Conservation (phyloP, 92 coral and sea anemone species). For the Palythoa caribaeorum region DNA sequence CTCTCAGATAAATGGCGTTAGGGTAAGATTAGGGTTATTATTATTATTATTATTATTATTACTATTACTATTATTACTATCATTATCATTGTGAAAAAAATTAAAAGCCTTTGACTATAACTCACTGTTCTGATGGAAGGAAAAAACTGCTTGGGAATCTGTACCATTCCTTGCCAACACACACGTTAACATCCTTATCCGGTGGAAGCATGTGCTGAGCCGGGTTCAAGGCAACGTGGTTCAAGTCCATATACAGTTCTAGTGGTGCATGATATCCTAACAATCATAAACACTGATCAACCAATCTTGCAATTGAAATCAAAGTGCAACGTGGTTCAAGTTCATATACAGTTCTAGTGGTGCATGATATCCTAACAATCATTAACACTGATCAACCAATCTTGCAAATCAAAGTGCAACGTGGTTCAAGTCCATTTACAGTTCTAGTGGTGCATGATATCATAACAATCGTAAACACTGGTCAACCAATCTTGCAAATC, state of each 20-base stretch:
- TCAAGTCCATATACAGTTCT: conserved; percentile 88
- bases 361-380: conserved; percentile 89
- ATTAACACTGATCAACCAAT: neutral
- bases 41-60: neutral
- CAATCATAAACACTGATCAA: neutral
- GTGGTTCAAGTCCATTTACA: conserved; percentile 87
- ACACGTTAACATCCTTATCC: conserved; percentile 78
- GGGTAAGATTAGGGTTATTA: neutral
- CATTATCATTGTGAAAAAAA: no score
- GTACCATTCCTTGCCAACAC: conserved; percentile 99
- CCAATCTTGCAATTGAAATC: no score
- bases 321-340: conserved; percentile 73
- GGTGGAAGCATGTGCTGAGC: conserved; percentile 61
- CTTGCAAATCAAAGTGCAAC: conserved; percentile 35
- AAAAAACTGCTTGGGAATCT: conserved; percentile 95
- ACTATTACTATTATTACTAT: no score
- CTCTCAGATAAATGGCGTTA: no score
- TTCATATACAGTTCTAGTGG: conserved; percentile 93
- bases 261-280: conserved; percentile 97
- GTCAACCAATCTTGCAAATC: neutral
- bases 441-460: conserved; percentile 96
- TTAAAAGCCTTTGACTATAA: neutral
- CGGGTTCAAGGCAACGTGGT: conserved; percentile 75
- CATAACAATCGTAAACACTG: conserved; percentile 52
- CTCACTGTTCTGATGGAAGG: conserved; percentile 89